Evolutionary conservation across 2,888 invertebrate species (phyloP), one percentile per base, ranked within the genome.

Genomic region (Pristionchus entomophagus): DNA sequence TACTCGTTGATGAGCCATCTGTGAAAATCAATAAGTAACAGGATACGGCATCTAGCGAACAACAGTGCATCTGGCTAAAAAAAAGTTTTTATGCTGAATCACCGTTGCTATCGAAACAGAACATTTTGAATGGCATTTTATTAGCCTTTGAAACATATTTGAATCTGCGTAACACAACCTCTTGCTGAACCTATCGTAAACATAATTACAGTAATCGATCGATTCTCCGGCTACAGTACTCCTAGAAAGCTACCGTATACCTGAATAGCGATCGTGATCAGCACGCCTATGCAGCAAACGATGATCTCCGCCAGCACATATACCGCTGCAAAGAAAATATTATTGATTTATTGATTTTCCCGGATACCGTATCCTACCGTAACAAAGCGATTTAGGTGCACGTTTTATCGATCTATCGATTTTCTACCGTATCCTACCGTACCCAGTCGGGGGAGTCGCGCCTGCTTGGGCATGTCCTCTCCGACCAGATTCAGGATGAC

Each of bases 1-100:
- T n/a, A 84, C 84, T 14, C 84, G 69, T n/a, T 84, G 84, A 73
- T 84, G 84, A 19, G 73, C 73, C 84, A 84, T 84, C 84, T 73
- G 73, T 51, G 53, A n/a, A 53, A 83, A 41, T 29, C 82, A 53
- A 59, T 56, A 12, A 26, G 6, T 29, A 51, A 51, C 19, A n/a
- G 32, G 19, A 53, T 38, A 69, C 29, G 22, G 38, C 17, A 38
- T 14, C 6, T n/a, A n/a, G n/a, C n/a, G n/a, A n/a, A n/a, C n/a
- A n/a, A n/a, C n/a, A n/a, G n/a, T n/a, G n/a, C n/a, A n/a, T n/a
- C n/a, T n/a, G n/a, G n/a, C n/a, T n/a, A n/a, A n/a, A n/a, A n/a
- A n/a, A n/a, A n/a, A n/a, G n/a, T n/a, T n/a, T n/a, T n/a, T n/a
- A n/a, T n/a, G n/a, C n/a, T n/a, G n/a, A n/a, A n/a, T n/a, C n/a